A percentile compares a stretch with the other conserved stretches of the same genome.
These are phyloP conservation scores for Callyntrura guangdongensis DNA, from an alignment of 2,888 invertebrate species.

Conservation along the genomic window DNA sequence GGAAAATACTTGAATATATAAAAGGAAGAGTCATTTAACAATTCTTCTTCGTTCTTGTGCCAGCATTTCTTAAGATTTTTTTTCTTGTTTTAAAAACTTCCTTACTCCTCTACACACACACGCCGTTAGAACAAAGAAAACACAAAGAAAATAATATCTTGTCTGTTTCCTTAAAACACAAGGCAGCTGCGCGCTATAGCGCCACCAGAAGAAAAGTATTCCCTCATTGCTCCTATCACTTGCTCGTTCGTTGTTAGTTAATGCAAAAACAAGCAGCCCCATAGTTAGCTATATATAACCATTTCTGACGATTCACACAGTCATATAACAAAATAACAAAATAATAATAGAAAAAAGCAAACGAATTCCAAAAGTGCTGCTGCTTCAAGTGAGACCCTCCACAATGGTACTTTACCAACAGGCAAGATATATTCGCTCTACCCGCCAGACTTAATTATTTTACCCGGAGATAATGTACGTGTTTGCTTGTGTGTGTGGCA, in stretches of 20 bases:
- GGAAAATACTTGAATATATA: conserved; percentile 10
- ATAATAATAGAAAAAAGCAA: no score
- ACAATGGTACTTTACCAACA: conserved; percentile 34
- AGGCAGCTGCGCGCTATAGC: not conserved
- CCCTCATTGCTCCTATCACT: conserved; percentile 60
- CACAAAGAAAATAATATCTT: not conserved
- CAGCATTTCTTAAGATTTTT: conserved; percentile 10
- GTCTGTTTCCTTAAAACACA: not conserved
- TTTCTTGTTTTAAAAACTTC: not conserved
- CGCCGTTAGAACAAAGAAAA: conserved; percentile 26
- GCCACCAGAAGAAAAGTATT: conserved; percentile 35
- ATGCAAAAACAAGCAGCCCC: conserved; percentile 60
- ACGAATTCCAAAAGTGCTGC: no score
- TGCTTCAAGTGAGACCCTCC: conserved; percentile 5
- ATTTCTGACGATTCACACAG: conserved; percentile 44
- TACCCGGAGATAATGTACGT: not conserved
- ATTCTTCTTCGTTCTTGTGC: not conserved
- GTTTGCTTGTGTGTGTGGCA: no score
- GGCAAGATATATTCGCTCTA: not conserved
- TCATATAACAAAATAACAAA: conserved; percentile 1
- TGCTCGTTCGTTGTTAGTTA: conserved; percentile 34
- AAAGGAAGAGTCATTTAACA: conserved; percentile 27
- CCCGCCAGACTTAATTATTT: conserved; percentile 10
- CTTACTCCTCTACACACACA: not conserved
- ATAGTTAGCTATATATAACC: conserved; percentile 40